A percentile compares a stretch with the other conserved stretches of the same genome.
phyloP scores from a whole-genome alignment of 1,140 invertebrate species.

The Oppia nitens region DNA sequence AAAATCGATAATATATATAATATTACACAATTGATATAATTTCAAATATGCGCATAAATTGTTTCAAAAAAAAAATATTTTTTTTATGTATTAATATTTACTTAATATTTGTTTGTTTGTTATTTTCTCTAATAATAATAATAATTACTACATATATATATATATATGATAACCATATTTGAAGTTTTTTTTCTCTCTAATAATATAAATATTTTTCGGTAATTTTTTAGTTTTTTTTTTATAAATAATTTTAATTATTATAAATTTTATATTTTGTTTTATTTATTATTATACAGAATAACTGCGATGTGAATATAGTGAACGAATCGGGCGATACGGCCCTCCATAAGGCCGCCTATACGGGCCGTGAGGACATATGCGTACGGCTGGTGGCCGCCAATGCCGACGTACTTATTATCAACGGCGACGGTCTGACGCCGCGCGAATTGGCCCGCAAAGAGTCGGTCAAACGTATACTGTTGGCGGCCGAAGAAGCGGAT shows the following conservation, averaged over 20 bases:
- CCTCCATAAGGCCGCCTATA: slow-evolving; percentile 35
- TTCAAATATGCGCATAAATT: too few species aligned
- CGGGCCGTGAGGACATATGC: slow-evolving; percentile 31
- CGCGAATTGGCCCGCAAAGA: slow-evolving; percentile 36
- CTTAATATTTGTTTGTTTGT: too few species aligned
- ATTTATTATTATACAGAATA: slow-evolving; percentile 19
- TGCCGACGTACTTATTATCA: slow-evolving; percentile 36
- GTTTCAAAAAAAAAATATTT: too few species aligned
- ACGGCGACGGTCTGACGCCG: slow-evolving; percentile 41
- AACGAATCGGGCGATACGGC: slow-evolving; percentile 35
- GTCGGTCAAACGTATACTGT: slow-evolving; percentile 38
- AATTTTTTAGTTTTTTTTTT: slow-evolving; percentile 5
- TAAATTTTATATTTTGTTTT: neutral
- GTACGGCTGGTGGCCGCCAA: slow-evolving; percentile 29
- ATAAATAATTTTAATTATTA: neutral
- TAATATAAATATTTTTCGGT: neutral
- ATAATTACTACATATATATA: too few species aligned
- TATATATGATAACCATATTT: too few species aligned
- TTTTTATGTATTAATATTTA: too few species aligned
- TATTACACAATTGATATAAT: too few species aligned
- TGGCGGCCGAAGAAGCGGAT: slow-evolving; percentile 41
- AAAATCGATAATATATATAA: too few species aligned
- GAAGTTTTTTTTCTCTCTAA: neutral
- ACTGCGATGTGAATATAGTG: slow-evolving; percentile 31
- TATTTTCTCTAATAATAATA: too few species aligned